These are phyloP conservation scores for Hyposoter didymator DNA, from an alignment of 2,888 invertebrate genomes.

Conservation along the genomic window DNA sequence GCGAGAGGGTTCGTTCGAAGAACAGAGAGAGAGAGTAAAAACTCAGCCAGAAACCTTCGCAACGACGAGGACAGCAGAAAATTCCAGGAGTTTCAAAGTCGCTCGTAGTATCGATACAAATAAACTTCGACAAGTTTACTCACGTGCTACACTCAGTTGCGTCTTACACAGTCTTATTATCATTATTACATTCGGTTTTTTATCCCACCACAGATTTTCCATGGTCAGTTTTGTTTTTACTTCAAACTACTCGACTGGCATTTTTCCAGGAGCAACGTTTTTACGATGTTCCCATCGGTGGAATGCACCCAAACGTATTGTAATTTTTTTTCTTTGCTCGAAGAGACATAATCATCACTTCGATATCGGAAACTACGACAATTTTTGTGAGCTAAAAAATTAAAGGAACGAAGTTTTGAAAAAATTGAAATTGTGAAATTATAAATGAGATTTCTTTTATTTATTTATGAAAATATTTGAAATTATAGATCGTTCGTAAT, in stretches of 20 bases:
- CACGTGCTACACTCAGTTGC: neutral
- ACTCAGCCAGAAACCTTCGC: neutral
- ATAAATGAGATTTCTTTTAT: neutral
- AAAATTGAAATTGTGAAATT: no score
- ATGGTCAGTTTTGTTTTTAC: neutral
- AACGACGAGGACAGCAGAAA: conserved; percentile 18
- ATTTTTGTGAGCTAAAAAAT: no score
- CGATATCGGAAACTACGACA: no score
- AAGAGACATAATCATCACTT: no score
- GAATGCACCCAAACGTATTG: no score
- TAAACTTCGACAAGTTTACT: conserved; percentile 8
- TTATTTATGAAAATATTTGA: neutral
- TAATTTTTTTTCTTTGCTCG: no score
- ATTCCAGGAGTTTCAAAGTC: conserved; percentile 52
- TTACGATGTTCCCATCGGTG: neutral
- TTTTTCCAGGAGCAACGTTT: neutral
- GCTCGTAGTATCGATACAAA: conserved; percentile 5
- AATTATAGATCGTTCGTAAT: neutral
- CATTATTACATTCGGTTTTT: neutral
- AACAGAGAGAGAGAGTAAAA: conserved; percentile 40
- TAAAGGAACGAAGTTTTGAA: no score
- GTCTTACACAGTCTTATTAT: neutral
- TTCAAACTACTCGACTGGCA: neutral
- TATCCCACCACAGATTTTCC: neutral
- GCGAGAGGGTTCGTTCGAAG: conserved; percentile 9